Evolutionary conservation across 1,140 invertebrate genomes (phyloP).

Genomic region (Callitettix versicolor): DNA sequence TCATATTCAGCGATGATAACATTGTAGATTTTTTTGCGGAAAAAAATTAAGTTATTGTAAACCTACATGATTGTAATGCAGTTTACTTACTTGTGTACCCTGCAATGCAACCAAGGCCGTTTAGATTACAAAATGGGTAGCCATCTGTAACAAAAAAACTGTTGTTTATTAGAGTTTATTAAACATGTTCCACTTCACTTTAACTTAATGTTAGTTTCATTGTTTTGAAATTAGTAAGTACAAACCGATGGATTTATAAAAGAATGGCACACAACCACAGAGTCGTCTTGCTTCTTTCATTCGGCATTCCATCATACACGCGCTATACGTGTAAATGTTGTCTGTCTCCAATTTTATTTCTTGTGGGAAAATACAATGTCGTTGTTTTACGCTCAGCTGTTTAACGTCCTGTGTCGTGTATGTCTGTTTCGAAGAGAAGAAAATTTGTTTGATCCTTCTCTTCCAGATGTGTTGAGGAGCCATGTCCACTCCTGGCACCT

Average conservation of each 20-base stretch:
- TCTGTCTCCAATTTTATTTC: slow-evolving; percentile 47
- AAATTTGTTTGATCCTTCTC: slow-evolving; percentile 44
- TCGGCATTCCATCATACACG: slow-evolving; percentile 55
- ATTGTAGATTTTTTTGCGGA: no score
- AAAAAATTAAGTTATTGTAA: no score
- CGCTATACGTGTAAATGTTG: slow-evolving; percentile 49
- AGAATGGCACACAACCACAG: slow-evolving; percentile 55
- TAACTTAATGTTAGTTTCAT: no score
- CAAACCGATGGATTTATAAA: slow-evolving; percentile 39
- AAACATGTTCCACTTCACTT: no score
- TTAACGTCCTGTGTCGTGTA: slow-evolving; percentile 57
- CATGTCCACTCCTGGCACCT: slow-evolving; percentile 50
- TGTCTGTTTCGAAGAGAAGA: slow-evolving; percentile 56
- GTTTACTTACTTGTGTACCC: no score
- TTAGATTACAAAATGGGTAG: no score
- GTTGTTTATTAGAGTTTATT: no score
- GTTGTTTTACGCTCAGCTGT: slow-evolving; percentile 50
- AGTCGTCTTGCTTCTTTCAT: slow-evolving; percentile 46
- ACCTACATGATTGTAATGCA: no score
- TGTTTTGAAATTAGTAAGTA: no score
- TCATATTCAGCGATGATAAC: no score
- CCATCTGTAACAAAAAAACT: no score
- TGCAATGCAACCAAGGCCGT: no score
- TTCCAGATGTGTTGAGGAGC: slow-evolving; percentile 57
- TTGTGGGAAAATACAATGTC: slow-evolving; percentile 53